These are phyloP conservation scores for Clitarchus hookeri DNA, from an alignment of 2,888 invertebrate genomes.

Conservation along the genomic window DNA sequence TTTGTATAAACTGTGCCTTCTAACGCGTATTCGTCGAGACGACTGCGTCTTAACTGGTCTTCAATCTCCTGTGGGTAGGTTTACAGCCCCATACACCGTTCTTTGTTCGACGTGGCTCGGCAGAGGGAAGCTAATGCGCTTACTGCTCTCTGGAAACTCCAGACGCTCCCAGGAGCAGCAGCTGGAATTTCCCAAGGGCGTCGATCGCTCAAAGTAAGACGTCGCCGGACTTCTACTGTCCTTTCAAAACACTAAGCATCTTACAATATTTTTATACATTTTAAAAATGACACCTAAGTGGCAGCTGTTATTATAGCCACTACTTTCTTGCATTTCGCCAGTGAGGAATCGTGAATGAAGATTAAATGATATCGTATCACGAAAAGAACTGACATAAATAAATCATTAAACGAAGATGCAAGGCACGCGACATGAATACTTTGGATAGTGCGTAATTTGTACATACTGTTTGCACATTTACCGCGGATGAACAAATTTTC, in stretches of 20 bases:
- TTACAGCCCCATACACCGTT: not conserved
- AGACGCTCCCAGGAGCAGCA: not conserved
- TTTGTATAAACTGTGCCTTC: no score
- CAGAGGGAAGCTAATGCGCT: slow-evolving; percentile 6
- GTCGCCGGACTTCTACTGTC: not conserved
- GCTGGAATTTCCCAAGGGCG: slow-evolving; percentile 14
- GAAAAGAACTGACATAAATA: no score
- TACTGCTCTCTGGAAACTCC: not conserved
- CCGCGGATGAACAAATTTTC: no score
- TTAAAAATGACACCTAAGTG: not conserved
- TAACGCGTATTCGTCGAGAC: no score
- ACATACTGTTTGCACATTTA: no score
- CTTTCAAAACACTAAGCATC: not conserved
- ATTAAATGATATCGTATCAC: no score
- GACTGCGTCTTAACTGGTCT: not conserved
- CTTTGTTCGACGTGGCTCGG: not conserved
- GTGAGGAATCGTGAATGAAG: no score
- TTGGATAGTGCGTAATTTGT: no score
- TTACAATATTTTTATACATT: not conserved
- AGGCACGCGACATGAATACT: no score
- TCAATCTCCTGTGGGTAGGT: not conserved
- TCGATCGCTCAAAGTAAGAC: not conserved
- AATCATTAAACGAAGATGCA: no score
- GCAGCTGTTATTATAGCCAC: not conserved
- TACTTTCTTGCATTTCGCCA: no score